These are phyloP conservation scores for Zhuqinia jingwanae DNA, from an alignment of 2,888 invertebrate genomes.

Conservation along the genomic window DNA sequence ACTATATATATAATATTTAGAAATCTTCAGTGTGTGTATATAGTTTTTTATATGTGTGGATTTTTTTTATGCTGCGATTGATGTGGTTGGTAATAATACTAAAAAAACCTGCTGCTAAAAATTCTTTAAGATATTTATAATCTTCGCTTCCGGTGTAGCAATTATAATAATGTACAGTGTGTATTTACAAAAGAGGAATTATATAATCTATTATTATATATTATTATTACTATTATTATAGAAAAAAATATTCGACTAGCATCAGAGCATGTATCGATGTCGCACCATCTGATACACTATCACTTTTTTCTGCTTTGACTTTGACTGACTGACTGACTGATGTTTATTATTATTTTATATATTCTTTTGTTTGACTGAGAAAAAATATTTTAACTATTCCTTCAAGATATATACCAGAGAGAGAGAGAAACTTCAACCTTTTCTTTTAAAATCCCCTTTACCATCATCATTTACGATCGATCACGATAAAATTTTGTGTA, in stretches of 20 bases:
- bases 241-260: conserved; percentile 7
- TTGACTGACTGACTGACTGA: neutral
- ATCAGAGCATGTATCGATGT: conserved; percentile 8
- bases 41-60: neutral
- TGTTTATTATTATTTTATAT: neutral
- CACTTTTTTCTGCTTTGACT: neutral
- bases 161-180: conserved; percentile 18
- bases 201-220: too few species aligned
- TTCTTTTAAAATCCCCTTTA: too few species aligned
- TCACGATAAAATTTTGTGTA: too few species aligned
- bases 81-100: neutral
- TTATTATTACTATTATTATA: neutral
- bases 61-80: neutral
- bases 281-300: conserved; percentile 14
- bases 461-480: too few species aligned
- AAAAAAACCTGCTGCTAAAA: neutral
- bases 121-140: neutral
- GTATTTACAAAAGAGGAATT: conserved; percentile 23
- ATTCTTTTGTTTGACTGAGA: too few species aligned
- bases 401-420: too few species aligned
- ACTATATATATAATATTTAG: neutral
- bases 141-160: too few species aligned
- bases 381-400: too few species aligned
- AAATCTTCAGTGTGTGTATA: neutral
- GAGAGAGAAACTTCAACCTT: too few species aligned